Evolutionary conservation across 2,888 invertebrate species (phyloP), one percentile per base, ranked within the genome.

Genomic region (Antitype chi): DNA sequence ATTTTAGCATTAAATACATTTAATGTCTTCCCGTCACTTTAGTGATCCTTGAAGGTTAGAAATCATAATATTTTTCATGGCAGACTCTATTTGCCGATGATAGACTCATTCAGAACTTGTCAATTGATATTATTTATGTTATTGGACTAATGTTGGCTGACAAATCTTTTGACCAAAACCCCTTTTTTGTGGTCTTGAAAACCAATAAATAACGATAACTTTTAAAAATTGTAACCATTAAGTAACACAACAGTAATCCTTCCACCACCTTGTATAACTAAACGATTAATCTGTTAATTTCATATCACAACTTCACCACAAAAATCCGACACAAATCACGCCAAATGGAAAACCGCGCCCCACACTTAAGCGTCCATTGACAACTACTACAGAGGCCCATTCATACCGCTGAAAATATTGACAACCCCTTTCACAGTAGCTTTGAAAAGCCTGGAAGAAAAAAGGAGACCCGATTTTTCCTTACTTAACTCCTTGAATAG

Each of bases 371-470:
- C 89, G 91, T 88, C 91, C 94, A 94, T 94, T 94, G 95, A 94
- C 94, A 94, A 93, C 94, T 90, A 93, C 94, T 92, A 93, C 93
- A 92, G 89, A 90, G 89, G 88, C 89, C 94, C 92, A 95, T 96
- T 96, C 96, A 96, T 91, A 91, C 89, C 93, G 95, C 95, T 95
- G 92, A 96, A 96, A 95, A 96, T 96, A 96, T 96, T 96, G 96
- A 96, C 96, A 95, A 93, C 95, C 94, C 92, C 94, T 93, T 96
- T 95, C 94, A 95, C 88, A 89, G 86, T 87, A 89, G 88, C 89
- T 88, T 66, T 95, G 94, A 95, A 96, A 94, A 93, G 95, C 93
- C 92, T 86, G 90, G 92, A 91, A 94, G 93, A 94, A 94, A 95
- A 95, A 93, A 91, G 92, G 90, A 93, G 92, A 89, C 93, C 94